Evolutionary conservation across 2,888 invertebrate genomes (phyloP).

Genomic region (Synanthedon myopaeformis): DNA sequence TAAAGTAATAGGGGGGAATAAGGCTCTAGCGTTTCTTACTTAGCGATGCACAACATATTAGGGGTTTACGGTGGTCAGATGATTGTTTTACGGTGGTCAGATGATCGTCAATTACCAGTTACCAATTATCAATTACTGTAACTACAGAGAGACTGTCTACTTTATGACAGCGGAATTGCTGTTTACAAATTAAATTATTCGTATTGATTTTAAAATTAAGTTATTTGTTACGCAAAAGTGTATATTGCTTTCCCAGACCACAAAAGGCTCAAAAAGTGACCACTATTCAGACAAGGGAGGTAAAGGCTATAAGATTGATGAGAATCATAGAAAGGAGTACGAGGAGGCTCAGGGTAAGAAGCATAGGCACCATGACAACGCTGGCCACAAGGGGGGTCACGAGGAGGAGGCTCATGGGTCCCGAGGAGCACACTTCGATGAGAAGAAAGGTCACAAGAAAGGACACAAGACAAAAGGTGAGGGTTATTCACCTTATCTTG

Average conservation of each 20-base stretch:
- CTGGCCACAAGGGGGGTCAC: slow-evolving; percentile 73
- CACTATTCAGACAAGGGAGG: slow-evolving; percentile 72
- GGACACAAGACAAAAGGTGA: slow-evolving; percentile 80
- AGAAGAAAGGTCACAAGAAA: slow-evolving; percentile 82
- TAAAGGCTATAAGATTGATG: slow-evolving; percentile 71
- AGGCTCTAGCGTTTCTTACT: too few relatives aligned
- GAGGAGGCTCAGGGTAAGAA: slow-evolving; percentile 74
- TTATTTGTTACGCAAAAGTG: neutral
- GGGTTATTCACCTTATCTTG: too few relatives aligned
- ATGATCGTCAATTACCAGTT: too few relatives aligned
- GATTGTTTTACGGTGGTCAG: too few relatives aligned
- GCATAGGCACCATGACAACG: slow-evolving; percentile 74
- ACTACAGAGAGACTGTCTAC: too few relatives aligned
- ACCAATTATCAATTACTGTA: too few relatives aligned
- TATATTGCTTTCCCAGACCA: slow-evolving; percentile 33
- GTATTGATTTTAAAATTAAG: neutral
- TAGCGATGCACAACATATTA: too few relatives aligned
- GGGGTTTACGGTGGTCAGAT: too few relatives aligned
- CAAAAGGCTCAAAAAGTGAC: slow-evolving; percentile 69
- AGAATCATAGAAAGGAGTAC: slow-evolving; percentile 70
- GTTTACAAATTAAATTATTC: neutral
- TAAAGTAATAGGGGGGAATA: too few relatives aligned
- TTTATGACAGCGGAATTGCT: too few relatives aligned
- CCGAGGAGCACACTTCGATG: slow-evolving; percentile 77
- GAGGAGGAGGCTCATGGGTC: slow-evolving; percentile 77